These are phyloP conservation scores for Phallusia fumigata DNA, from an alignment of 23 tunicate species.

Conservation along the genomic window DNA sequence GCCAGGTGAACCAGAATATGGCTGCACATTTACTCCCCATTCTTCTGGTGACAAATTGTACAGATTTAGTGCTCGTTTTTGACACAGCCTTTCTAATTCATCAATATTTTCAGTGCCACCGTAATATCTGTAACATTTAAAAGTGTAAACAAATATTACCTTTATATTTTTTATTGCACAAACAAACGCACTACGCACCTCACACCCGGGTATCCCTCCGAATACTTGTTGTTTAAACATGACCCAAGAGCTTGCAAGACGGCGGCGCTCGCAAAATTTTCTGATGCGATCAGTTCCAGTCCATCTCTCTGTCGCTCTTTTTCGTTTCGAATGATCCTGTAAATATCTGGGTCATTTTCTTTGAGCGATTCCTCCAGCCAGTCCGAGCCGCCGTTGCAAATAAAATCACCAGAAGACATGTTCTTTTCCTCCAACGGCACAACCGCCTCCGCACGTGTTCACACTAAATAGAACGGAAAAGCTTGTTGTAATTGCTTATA, in stretches of 20 bases:
- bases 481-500: not conserved
- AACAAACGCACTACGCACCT: conserved; percentile 32
- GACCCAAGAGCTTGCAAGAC: conserved; percentile 91
- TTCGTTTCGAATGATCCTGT: conserved; percentile 80
- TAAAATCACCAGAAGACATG: not conserved
- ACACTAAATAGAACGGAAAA: not conserved
- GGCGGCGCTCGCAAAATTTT: conserved; percentile 97
- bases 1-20: conserved; percentile 99
- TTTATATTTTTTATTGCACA: too few species aligned
- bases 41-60: conserved; percentile 58
- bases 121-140: conserved; percentile 57
- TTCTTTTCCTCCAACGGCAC: not conserved
- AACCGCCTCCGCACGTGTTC: not conserved
- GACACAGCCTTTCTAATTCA: conserved; percentile 76
- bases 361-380: conserved; percentile 84
- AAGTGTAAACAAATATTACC: not conserved
- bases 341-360: conserved; percentile 85
- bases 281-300: conserved; percentile 96
- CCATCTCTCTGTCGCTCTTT: conserved; percentile 95
- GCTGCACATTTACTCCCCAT: conserved; percentile 99
- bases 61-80: conserved; percentile 84
- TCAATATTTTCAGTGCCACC: conserved; percentile 98
- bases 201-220: conserved; percentile 98
- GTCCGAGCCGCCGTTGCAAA: not conserved
- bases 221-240: conserved; percentile 95